Evolutionary conservation across 2,797 vertebrate species (phyloP), one percentile per base, ranked within the genome.

Genomic region (Hydrophis major): DNA sequence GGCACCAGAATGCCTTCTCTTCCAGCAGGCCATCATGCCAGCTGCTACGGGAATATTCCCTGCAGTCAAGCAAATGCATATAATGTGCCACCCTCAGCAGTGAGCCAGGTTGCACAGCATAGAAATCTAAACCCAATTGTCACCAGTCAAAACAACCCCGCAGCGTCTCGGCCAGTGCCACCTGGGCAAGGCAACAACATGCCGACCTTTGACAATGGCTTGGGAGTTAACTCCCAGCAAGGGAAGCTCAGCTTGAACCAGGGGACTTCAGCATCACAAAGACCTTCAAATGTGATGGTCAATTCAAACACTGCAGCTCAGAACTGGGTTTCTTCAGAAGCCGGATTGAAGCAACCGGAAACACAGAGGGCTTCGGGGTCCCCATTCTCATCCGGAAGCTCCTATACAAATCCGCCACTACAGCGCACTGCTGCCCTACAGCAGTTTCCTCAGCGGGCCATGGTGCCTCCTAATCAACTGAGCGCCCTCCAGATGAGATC

Each of bases 381-480:
- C n/a, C 98, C 98, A 93, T 98, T 98, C 94, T 96, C 98, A 5
- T 61, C 98, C 0, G 97, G 97, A 89, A 94, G 97, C 0, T 95
- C 98, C 0, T 97, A 98, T 93, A 93, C 98, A n/a, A 99, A 94
- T 93, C 98, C 98, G 96, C 94, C 98, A 0, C 91, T 98, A 78
- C 98, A 98, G 90, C 97, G 98, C 95, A 98, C 95, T 0, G 94
- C 98, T 50, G 97, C 97, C 12, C 98, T 95, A 96, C 98, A 98
- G 93, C 97, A 98, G 32, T 99, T 99, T 94, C 95, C 98, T 95
- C 98, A 98, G 93, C 98, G 98, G 93, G 96, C 98, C 28, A 89
- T 98, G 55, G 98, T 97, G 27, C 98, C 98, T 57, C 98, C 98
- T 11, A 98, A 97, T 96, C 99, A 99, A 94, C 97, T 99, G 94